A percentile compares a stretch with the other conserved stretches of the same genome.
These are phyloP conservation scores for Sylvilagus floridanus DNA, from an alignment of 2,797 vertebrate species.

Conservation along the genomic window DNA sequence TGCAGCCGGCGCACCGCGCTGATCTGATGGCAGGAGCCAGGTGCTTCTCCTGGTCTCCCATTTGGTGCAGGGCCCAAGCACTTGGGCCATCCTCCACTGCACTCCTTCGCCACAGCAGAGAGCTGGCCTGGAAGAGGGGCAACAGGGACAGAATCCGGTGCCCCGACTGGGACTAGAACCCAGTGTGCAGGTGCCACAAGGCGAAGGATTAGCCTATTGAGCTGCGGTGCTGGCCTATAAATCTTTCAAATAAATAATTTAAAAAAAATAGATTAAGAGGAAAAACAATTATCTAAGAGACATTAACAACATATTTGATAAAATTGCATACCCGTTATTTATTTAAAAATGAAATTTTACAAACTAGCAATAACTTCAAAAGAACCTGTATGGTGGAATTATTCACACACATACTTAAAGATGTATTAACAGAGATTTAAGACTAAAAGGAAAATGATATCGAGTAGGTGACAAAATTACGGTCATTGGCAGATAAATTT, in stretches of 20 bases:
- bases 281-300: background rate
- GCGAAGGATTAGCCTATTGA: too few relatives aligned
- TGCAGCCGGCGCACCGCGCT: too few relatives aligned
- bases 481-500: slow-evolving; percentile 7
- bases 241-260: background rate
- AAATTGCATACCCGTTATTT: background rate
- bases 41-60: too few relatives aligned
- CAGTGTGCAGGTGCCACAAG: too few relatives aligned
- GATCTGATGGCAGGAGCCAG: too few relatives aligned
- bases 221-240: too few relatives aligned
- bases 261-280: background rate
- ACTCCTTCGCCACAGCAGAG: too few relatives aligned
- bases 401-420: background rate
- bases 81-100: too few relatives aligned
- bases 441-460: slow-evolving; percentile 20
- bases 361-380: background rate
- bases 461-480: background rate
- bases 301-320: background rate
- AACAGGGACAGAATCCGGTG: too few relatives aligned
- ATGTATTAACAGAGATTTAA: background rate
- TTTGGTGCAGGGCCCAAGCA: too few relatives aligned
- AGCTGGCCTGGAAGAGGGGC: too few relatives aligned
- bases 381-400: slow-evolving; percentile 40
- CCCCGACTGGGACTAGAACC: too few relatives aligned
- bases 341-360: background rate